Evolutionary conservation across 2,797 vertebrate species (phyloP), one percentile per base, ranked within the genome.

Genomic region (Microctenopoma stevenorrisi): DNA sequence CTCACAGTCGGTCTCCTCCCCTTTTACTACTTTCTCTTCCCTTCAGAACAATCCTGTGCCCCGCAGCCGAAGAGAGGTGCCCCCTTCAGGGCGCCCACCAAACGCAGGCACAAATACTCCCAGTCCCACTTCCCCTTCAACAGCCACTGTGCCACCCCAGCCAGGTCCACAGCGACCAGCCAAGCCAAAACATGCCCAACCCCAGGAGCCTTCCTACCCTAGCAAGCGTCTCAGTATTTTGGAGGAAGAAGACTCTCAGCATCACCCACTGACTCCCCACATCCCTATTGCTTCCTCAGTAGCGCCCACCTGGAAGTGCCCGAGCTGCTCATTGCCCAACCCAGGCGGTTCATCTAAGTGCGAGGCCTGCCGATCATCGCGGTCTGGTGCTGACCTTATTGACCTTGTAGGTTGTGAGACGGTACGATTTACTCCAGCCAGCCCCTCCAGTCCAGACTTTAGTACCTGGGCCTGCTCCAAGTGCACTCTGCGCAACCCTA

Each of bases 31-130:
- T 25, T 96, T 97, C 64, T 96, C 96, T 0, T 96, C 96, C 0
- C 94, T 97, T 30, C 98, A 99, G 87, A 99, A 98, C 88, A 97
- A 98, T 74, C 97, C 98, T 0, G 96, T 99, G 59, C 98, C 98
- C 9, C 95, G 97, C n/a, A 98, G 96, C 86, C 94, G 98, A 30
- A 91, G 98, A 38, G 98, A 99, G 82, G 98, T 99, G 2, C 97
- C 97, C 4, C 95, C 95, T 9, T 82, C 94, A 0, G 93, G 92
- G 0, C 86, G 92, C 22, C 87, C 95, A 70, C 1, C 96, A 83
- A 94, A 91, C 92, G 76, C 94, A 80, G 87, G 85, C 53, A 66
- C 84, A 26, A 88, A 74, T 65, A 93, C 91, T 61, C 70, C 95
- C 44, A 0, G 94, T 72, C 84, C 85, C 48, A 93, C 93, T 5